Evolutionary conservation across 2,888 invertebrate species (phyloP), one percentile per base, ranked within the genome.

Genomic region (Beris chalybata): DNA sequence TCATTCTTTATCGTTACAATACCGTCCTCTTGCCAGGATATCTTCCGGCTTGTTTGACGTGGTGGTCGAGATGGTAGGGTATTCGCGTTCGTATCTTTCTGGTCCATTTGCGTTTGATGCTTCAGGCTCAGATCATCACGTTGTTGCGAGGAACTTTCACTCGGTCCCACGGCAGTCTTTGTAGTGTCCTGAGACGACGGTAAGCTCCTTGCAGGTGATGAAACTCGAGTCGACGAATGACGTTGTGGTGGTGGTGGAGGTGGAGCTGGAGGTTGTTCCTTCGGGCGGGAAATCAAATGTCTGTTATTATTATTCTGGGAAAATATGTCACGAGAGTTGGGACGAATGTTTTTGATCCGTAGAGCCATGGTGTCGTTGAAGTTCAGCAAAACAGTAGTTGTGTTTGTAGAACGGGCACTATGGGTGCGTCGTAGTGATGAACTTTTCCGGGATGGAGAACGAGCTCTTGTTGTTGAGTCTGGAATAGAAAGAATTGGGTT

Each of bases 361-460:
- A 93, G 82, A 30, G 93, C 89, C 90, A 93, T 93, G 31, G 93
- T 93, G 78, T 94, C 93, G 76, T 89, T 82, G 80, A 83, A 75
- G 74, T 78, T 77, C 71, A 80, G 74, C 74, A 74, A 61, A 79
- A 85, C 45, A 83, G 83, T 75, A 82, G 65, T 58, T 52, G 63
- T 68, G 45, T 67, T 70, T 82, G 70, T 73, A 13, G 76, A 73
- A 11, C 82, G 78, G 65, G 82, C 82, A 73, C 82, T 83, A 50
- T 78, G 74, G 67, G 80, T 81, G 63, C 82, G 74, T 13, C 79
- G 75, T 22, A 83, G 72, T 68, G 58, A 53, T 9, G 22, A 22
- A 22, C 15, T 6, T 61, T 52, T 50, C 7, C 61, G 52, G 22
- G 13, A 15, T 3, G 67, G 22, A 4, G 63, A 13, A 12, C 7